phyloP scores from a whole-genome alignment of 2,113 vertebrate genomes.

The Phoxinus phoxinus region DNA sequence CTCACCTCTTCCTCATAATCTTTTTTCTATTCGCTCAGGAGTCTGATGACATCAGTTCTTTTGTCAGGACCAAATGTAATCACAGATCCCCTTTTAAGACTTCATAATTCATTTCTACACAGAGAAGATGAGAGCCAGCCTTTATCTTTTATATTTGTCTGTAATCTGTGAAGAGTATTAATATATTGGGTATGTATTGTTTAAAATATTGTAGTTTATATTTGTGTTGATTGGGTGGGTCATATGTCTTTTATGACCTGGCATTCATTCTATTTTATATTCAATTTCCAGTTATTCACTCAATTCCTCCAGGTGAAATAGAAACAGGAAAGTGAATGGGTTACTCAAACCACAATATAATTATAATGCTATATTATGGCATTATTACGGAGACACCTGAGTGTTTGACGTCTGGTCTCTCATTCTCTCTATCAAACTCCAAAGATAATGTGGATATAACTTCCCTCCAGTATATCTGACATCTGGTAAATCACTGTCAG shows the following conservation, averaged over 20 bases:
- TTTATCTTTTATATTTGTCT: neutral
- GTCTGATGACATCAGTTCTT: neutral
- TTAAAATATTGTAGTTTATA: neutral
- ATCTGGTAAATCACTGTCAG: neutral
- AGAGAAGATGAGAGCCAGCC: neutral
- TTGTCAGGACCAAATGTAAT: neutral
- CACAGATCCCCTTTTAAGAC: neutral
- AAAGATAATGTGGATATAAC: conserved; percentile 4
- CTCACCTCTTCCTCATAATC: neutral
- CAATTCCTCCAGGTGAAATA: neutral
- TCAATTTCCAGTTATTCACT: neutral
- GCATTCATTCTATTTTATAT: too few species aligned
- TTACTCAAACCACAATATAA: conserved; percentile 9
- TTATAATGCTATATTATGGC: conserved; percentile 28
- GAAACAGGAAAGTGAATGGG: conserved; percentile 5
- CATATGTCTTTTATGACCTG: neutral
- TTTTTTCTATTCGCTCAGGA: neutral
- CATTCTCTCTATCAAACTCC: neutral
- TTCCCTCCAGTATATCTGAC: conserved; percentile 5
- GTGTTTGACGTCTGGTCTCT: neutral
- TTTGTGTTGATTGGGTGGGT: neutral
- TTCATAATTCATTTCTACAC: neutral
- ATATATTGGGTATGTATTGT: neutral
- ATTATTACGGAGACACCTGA: conserved; percentile 16
- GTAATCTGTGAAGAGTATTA: neutral